Base-by-base conservation (phyloP, 2,113 vertebrate species). In the Heterotis niloticus region DNA sequence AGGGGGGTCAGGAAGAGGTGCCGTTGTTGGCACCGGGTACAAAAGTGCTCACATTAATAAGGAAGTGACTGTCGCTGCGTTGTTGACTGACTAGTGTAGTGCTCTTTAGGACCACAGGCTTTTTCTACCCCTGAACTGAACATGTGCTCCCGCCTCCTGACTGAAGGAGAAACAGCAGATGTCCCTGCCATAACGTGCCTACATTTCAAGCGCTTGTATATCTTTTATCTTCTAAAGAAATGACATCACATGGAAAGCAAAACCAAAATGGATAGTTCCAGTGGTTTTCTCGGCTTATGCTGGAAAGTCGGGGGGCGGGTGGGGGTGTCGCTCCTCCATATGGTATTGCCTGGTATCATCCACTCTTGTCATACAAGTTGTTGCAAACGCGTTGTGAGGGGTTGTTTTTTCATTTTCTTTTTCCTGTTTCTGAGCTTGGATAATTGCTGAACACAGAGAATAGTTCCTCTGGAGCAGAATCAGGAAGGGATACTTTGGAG, bases 381-480 rank as follows among this genome's bases (percentile, higher is more conserved):
- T 28, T 71, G 4, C 52, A 54, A 44, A 64, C 34, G 23, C 10
- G n/a, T 78, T 83, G 89, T 85, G 84, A 85, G 81, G 87, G 88
- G 86, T 88, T 91, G 88, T 92, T 90, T 91, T 44, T 91, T 91
- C 92, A 91, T 91, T 34, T 71, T 57, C 26, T 74, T 74, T 57
- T 71, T 29, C 93, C 92, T 92, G 92, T 92, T 93, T 92, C 90
- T 91, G 76, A 92, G 92, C 92, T 91, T 91, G 91, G 92, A 92
- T 93, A 92, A 93, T 93, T 94, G 94, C 92, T 94, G 93, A 94
- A 94, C 93, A 92, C 94, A 93, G 93, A 94, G 93, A 94, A 94
- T 93, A 93, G 93, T 93, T 92, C 91, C 89, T 91, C 88, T 93
- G 90, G 57, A 78, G 74, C 26, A 64, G 74, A 73, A 93, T 94